Conservation (phyloP, 2,113 vertebrate genomes). For the Casuarius casuarius region DNA sequence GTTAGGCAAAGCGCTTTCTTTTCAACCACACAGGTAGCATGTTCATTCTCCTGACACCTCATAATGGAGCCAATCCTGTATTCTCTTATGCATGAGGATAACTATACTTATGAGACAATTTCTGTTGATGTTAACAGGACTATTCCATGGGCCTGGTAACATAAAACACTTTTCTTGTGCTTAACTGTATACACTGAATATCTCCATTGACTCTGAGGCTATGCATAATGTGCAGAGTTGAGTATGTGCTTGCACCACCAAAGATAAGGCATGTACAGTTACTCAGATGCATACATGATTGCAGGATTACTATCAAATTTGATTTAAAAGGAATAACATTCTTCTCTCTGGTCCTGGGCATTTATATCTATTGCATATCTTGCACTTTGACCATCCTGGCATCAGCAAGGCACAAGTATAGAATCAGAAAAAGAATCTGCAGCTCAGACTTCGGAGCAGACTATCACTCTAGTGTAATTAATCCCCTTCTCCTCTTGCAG, state of each 20-base stretch:
- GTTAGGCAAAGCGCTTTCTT: conserved; percentile 85
- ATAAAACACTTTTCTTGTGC: accelerated
- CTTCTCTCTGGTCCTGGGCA: conserved; percentile 5
- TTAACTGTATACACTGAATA: neutral
- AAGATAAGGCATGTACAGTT: neutral
- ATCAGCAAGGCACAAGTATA: conserved; percentile 36
- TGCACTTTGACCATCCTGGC: neutral
- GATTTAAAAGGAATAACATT: conserved; percentile 1
- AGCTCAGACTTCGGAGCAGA: conserved; percentile 49
- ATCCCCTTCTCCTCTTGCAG: conserved; percentile 34
- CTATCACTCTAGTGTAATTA: neutral
- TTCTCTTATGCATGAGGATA: neutral
- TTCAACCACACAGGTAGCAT: conserved; percentile 79
- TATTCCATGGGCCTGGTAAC: neutral
- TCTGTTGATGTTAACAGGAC: neutral
- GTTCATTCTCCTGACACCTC: conserved; percentile 31
- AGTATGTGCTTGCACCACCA: neutral
- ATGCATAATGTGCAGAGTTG: neutral
- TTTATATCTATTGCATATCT: neutral
- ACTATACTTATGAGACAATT: accelerated
- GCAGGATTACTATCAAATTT: conserved; percentile 14
- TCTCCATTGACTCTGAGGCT: accelerated
- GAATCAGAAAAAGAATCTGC: conserved; percentile 25
- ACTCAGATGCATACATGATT: neutral
- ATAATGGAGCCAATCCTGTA: conserved; percentile 24